These are phyloP conservation scores for Cyanistes caeruleus DNA, from an alignment of 2,113 vertebrate genomes.

Conservation along the genomic window DNA sequence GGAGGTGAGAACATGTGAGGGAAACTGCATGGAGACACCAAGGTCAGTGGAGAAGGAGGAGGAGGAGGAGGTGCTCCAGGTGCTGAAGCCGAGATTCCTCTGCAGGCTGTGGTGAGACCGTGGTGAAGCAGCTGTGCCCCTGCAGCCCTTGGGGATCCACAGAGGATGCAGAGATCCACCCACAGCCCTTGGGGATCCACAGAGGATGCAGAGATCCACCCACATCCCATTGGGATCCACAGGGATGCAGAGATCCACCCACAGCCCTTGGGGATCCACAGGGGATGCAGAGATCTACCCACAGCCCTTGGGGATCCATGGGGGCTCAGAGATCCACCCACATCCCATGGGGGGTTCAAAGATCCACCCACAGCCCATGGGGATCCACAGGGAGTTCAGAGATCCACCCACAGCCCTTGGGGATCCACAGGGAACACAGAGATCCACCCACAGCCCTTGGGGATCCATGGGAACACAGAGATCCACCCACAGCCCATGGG, in stretches of 20 bases:
- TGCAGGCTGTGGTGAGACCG: neutral
- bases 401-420: too few species aligned
- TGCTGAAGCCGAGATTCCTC: fast-evolving
- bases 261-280: fast-evolving
- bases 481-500: neutral
- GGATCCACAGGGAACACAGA: neutral
- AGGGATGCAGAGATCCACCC: neutral
- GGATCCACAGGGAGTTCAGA: neutral
- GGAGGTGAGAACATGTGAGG: neutral
- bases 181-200: too few species aligned
- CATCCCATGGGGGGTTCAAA: neutral
- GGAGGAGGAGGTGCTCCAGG: neutral
- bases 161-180: too few species aligned
- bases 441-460: neutral
- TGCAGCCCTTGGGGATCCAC: neutral
- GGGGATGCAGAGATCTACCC: neutral
- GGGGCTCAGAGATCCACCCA: neutral
- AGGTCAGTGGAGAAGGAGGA: neutral
- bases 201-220: neutral
- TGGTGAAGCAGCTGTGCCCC: neutral
- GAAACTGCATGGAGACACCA: neutral
- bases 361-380: neutral
- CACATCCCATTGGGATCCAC: fast-evolving
- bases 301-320: neutral
- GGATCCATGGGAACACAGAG: neutral